A percentile compares a stretch with the other conserved stretches of the same genome.
Conservation (phyloP, 2,888 invertebrate species). For the Drosophila siamana region DNA sequence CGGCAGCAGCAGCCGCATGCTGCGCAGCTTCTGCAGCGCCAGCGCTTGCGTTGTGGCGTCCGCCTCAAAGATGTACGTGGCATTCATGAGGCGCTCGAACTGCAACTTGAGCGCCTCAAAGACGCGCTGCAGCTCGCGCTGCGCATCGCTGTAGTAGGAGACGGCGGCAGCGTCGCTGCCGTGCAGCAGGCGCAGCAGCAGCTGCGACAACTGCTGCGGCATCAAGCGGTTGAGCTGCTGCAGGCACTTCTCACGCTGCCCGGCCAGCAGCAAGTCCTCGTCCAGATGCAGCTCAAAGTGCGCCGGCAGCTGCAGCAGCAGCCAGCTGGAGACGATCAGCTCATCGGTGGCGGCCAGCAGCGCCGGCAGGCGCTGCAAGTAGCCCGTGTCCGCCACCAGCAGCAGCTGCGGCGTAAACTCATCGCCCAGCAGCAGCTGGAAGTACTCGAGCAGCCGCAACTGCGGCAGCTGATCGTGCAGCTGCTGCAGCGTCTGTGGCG, state of each 20-base stretch:
- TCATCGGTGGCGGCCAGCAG: slow-evolving; percentile 47
- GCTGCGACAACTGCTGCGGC: slow-evolving; percentile 65
- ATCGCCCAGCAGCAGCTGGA: slow-evolving; percentile 60
- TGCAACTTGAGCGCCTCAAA: slow-evolving; percentile 73
- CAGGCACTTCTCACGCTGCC: slow-evolving; percentile 71
- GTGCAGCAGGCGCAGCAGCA: slow-evolving; percentile 67
- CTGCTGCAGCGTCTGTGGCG: slow-evolving; percentile 67
- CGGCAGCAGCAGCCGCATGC: slow-evolving; percentile 75
- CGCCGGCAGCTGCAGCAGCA: slow-evolving; percentile 77
- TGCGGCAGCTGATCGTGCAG: slow-evolving; percentile 60
- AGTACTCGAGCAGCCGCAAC: slow-evolving; percentile 67
- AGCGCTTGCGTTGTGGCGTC: slow-evolving; percentile 57
- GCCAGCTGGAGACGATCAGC: slow-evolving; percentile 69
- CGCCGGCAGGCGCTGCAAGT: slow-evolving; percentile 59
- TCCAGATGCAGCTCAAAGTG: slow-evolving; percentile 79
- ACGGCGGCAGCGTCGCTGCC: slow-evolving; percentile 47
- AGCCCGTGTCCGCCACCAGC: slow-evolving; percentile 71
- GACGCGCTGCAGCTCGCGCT: slow-evolving; percentile 50
- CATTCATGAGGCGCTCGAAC: slow-evolving; percentile 72
- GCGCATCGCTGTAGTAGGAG: slow-evolving; percentile 29
- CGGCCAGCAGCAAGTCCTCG: slow-evolving; percentile 58
- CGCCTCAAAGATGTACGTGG: slow-evolving; percentile 68
- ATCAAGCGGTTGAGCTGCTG: slow-evolving; percentile 68
- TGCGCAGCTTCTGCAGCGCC: slow-evolving; percentile 72
- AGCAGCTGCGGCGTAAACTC: slow-evolving; percentile 53